These are phyloP conservation scores for Oreocharis arfaki DNA, from an alignment of 2,113 vertebrate species.

Conservation along the genomic window DNA sequence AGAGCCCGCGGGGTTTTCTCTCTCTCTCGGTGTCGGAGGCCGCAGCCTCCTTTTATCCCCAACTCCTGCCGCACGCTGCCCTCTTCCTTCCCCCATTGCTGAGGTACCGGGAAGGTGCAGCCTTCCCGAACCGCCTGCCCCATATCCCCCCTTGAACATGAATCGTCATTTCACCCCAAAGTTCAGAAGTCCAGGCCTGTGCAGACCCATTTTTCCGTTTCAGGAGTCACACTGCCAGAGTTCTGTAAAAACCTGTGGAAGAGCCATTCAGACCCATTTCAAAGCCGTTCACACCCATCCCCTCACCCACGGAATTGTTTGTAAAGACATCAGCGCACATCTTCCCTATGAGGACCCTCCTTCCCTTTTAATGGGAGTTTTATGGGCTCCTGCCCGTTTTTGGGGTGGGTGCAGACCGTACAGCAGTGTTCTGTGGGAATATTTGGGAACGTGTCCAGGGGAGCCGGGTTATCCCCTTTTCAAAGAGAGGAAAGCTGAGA, in stretches of 20 bases:
- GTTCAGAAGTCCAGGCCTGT: background rate
- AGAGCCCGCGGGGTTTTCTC: fast-evolving
- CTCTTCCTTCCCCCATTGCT: background rate
- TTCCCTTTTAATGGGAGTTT: background rate
- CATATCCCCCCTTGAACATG: background rate
- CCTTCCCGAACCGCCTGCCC: fast-evolving
- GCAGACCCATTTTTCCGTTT: too few relatives aligned
- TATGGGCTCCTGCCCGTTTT: background rate
- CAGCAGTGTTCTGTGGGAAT: background rate
- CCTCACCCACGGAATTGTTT: background rate
- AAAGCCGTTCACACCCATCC: background rate
- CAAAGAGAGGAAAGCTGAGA: background rate
- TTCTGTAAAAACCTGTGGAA: background rate
- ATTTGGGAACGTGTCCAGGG: background rate
- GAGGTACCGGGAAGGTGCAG: background rate
- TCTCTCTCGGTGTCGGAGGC: background rate
- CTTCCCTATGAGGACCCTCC: background rate
- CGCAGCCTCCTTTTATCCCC: background rate
- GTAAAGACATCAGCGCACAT: background rate
- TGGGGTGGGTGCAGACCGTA: background rate
- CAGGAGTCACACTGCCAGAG: fast-evolving
- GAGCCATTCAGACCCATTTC: background rate
- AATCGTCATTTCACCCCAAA: background rate
- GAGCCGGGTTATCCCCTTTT: background rate
- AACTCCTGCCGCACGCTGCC: fast-evolving